Percentiles rank a stretch among this genome's conserved stretches.
phyloP scores from a whole-genome alignment of 2,888 invertebrate species.

The Chirona hameri region DNA sequence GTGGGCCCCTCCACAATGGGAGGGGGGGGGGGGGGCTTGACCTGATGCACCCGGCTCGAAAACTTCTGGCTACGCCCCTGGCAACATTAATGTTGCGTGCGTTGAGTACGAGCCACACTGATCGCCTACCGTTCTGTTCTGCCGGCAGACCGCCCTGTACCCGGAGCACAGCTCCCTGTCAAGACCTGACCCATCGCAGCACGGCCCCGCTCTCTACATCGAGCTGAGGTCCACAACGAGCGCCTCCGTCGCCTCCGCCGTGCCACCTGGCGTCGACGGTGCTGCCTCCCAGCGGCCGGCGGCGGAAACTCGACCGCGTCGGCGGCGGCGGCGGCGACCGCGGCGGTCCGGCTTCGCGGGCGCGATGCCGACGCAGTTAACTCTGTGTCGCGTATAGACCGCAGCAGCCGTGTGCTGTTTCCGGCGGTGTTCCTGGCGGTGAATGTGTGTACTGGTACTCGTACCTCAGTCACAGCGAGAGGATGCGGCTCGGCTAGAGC shows the following conservation, averaged over 20 bases:
- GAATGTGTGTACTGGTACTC: conserved; percentile 77
- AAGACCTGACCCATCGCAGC: background rate
- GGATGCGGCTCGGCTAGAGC: conserved; percentile 24
- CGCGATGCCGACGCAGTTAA: conserved; percentile 50
- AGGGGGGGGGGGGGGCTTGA: too few relatives aligned
- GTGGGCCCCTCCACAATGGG: too few relatives aligned
- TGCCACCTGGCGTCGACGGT: background rate
- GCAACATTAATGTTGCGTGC: too few relatives aligned
- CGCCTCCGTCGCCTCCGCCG: background rate
- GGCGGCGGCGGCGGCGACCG: background rate
- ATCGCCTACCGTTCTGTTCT: too few relatives aligned
- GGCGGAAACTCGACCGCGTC: background rate
- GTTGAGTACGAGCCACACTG: too few relatives aligned
- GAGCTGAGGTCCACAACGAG: background rate
- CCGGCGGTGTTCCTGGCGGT: conserved; percentile 70
- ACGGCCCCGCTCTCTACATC: background rate
- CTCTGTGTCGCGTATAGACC: conserved; percentile 76
- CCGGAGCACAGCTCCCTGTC: background rate
- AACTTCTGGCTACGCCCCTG: too few relatives aligned
- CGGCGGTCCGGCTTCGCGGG: background rate
- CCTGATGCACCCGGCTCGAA: too few relatives aligned
- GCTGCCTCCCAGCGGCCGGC: background rate
- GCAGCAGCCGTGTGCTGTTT: conserved; percentile 68
- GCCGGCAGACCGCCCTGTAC: background rate
- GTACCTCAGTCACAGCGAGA: conserved; percentile 52